Evolutionary conservation across 2,113 vertebrate genomes (phyloP), one percentile per base, ranked within the genome.

Genomic region (Nestor notabilis): DNA sequence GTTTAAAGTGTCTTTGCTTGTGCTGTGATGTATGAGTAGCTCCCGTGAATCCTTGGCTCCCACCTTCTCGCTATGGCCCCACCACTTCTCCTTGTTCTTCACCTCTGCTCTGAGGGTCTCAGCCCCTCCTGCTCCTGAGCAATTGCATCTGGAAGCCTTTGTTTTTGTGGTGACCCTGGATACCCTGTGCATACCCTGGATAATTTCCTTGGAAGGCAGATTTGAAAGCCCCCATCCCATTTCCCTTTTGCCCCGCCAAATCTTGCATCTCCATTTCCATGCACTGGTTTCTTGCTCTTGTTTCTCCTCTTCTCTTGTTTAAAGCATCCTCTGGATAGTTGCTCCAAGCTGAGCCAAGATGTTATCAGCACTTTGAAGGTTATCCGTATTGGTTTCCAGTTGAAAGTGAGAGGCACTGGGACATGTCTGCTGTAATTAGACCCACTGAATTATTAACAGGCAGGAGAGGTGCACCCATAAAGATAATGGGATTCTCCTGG

Each of bases 201-300:
- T 0, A 1, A 20, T 64, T 70, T 44, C 49, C 37, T 35, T 37
- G 46, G 60, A 39, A 83, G 44, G 72, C 25, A 11, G 49, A 8
- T 53, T n/a, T 52, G 60, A 64, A 28, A 41, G 66, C 44, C 50
- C 49, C 18, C 27, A 11, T 13, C 55, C 21, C 25, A 2, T 17
- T 29, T 81, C 39, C 1, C 1, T 16, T 27, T 65, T 35, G 43
- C n/a, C 31, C 43, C 35, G 64, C 17, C 39, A 24, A 13, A 17
- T 16, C 3, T 76, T 19, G 19, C 2, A 0, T 74, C 46, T 61
- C 18, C 11, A 7, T 60, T 83, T 61, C 35, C 9, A 0, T 10
- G 0, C 1, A 0, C 58, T 39, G 0, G 3, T 9, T 16, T 20
- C 52, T 70, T 0, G 0, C 17, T 60, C 23, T 23, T 20, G 23